Conservation (phyloP, 2,888 invertebrate species). For the Scrobipalpa costella region DNA sequence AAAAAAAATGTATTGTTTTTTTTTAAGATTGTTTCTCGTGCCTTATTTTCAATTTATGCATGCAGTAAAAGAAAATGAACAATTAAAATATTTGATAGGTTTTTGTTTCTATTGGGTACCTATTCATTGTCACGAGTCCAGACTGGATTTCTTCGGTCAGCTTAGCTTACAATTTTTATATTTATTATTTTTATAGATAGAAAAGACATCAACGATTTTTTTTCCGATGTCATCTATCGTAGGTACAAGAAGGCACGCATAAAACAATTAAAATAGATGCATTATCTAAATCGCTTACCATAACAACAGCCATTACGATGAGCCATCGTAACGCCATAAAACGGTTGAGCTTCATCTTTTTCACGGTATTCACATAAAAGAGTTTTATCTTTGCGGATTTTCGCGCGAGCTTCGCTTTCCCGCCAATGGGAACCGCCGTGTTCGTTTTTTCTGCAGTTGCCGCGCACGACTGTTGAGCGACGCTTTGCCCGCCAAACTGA, state of each 20-base stretch:
- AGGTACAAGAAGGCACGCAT: neutral
- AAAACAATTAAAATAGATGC: neutral
- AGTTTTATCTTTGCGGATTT: slow-evolving; percentile 17
- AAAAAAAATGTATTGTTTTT: no score
- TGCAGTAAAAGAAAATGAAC: no score
- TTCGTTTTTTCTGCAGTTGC: slow-evolving; percentile 40
- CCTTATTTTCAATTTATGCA: no score
- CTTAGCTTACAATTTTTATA: neutral
- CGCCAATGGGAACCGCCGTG: slow-evolving; percentile 68
- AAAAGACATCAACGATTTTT: neutral
- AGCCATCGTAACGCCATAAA: slow-evolving; percentile 60
- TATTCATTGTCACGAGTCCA: no score
- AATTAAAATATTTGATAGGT: no score
- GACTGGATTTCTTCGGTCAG: no score
- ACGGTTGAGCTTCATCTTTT: slow-evolving; percentile 52
- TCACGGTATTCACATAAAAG: slow-evolving; percentile 66
- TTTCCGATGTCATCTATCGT: neutral
- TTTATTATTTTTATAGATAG: neutral
- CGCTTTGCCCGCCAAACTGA: slow-evolving; percentile 77
- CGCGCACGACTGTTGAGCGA: slow-evolving; percentile 62
- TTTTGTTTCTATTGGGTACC: no score
- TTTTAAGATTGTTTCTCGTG: no score
- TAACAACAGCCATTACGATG: slow-evolving; percentile 54
- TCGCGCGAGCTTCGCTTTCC: slow-evolving; percentile 54
- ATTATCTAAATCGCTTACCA: slow-evolving; percentile 65